phyloP scores from a whole-genome alignment of 1,140 invertebrate genomes.

The Oedothorax gibbosus region DNA sequence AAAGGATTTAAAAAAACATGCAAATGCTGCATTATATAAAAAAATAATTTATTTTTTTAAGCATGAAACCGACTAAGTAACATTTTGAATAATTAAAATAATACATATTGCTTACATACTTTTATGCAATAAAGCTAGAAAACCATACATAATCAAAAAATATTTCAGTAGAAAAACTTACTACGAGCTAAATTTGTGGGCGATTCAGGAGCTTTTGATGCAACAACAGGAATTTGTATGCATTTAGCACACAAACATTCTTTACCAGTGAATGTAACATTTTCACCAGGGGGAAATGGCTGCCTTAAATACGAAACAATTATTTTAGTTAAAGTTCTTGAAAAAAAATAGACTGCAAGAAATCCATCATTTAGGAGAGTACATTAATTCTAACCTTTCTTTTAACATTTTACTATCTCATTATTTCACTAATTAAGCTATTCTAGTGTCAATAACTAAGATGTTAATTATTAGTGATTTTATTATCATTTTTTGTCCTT shows the following conservation, averaged over 20 bases:
- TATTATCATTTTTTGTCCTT: no score
- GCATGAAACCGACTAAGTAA: no score
- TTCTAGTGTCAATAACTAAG: no score
- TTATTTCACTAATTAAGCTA: no score
- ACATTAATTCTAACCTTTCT: background rate
- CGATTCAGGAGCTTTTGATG: slow-evolving; percentile 29
- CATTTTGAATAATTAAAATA: no score
- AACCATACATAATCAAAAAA: background rate
- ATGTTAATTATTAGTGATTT: no score
- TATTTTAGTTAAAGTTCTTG: background rate
- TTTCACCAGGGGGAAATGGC: slow-evolving; percentile 78
- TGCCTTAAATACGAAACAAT: slow-evolving; percentile 74
- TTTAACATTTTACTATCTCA: no score
- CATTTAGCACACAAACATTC: slow-evolving; percentile 64
- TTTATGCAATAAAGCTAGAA: no score
- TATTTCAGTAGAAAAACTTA: background rate
- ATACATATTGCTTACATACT: no score
- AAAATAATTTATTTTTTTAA: no score
- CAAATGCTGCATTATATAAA: no score
- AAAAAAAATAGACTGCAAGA: background rate
- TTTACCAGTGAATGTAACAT: slow-evolving; percentile 81
- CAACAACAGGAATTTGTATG: slow-evolving; percentile 62
- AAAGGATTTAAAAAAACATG: no score
- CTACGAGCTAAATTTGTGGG: slow-evolving; percentile 27
- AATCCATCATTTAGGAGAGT: background rate